Evolutionary conservation across 2,113 vertebrate genomes (phyloP), one percentile per base, ranked within the genome.

Genomic region (Xiphorhynchus elegans): DNA sequence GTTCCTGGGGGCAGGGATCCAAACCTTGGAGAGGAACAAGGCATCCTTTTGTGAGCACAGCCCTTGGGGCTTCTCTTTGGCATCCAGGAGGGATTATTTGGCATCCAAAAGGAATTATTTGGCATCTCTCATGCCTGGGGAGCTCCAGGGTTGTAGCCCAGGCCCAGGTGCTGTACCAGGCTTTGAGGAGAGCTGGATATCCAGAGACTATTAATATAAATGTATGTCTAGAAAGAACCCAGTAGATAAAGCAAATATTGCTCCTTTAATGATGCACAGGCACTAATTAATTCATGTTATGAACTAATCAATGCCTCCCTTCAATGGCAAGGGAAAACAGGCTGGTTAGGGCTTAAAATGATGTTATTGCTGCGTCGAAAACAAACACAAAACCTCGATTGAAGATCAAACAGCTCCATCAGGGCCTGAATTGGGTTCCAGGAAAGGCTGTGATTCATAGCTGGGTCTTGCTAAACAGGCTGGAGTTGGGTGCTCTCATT

Each of bases 391-490:
- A 90, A 68, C 87, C 70, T 50, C 62, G 93, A 4, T 1, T 84
- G 76, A 63, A 88, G 72, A 93, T 94, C 93, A 94, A 95, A 96
- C 47, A 78, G 78, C 64, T 84, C 90, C 62, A 70, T 86, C 73
- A 78, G 87, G 52, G 72, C 49, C 75, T 47, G 56, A 76, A 49
- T 86, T 63, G 39, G 56, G 74, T 96, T 96, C 95, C 95, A 96
- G 95, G 93, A 96, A 96, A 86, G 69, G 44, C 26, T 7, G 55
- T 86, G 93, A 94, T 86, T 93, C 95, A 94, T 47, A 79, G 50
- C 12, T 62, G 28, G 28, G 74, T 86, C 79, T 84, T 78, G 72
- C 92, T 93, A 74, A 94, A 93, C 87, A 84, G 52, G n/a, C 85
- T 90, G 44, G 58, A 87, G 62, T 62, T 87, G 85, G 79, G 82